Evolutionary conservation across 37 sponge, comb jelly and placozoan species (phyloP).

Genomic region (Spongilla lacustris): DNA sequence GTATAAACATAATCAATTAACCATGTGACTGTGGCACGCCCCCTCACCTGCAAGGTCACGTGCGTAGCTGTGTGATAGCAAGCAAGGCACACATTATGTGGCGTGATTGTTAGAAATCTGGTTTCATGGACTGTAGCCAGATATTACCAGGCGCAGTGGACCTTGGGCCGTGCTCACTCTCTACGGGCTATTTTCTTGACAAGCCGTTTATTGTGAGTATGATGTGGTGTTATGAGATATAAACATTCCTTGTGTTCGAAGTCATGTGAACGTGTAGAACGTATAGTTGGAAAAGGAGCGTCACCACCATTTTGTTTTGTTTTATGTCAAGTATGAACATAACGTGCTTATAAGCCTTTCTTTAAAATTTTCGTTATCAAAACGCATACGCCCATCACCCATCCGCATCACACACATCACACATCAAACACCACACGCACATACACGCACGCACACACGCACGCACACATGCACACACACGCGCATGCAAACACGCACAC

Average conservation of each 20-base stretch:
- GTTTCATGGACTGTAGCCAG: conserved; percentile 68
- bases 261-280: background rate
- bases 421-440: too few relatives aligned
- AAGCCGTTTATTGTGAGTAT: conserved; percentile 75
- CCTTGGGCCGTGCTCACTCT: conserved; percentile 55
- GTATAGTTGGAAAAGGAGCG: too few relatives aligned
- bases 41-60: background rate
- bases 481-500: too few relatives aligned
- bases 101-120: background rate
- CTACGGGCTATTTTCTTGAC: conserved; percentile 62
- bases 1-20: background rate
- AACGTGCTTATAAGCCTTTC: too few relatives aligned
- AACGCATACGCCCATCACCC: too few relatives aligned
- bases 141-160: conserved; percentile 86
- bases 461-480: too few relatives aligned
- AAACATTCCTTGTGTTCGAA: background rate
- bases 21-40: background rate
- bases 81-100: conserved; percentile 8
- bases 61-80: background rate
- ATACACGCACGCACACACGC: too few relatives aligned
- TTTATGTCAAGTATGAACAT: too few relatives aligned
- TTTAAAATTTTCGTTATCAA: too few relatives aligned
- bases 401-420: too few relatives aligned
- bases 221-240: background rate
- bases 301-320: too few relatives aligned